These are phyloP conservation scores for Unio pictorum DNA, from an alignment of 2,888 invertebrate genomes.

Conservation along the genomic window DNA sequence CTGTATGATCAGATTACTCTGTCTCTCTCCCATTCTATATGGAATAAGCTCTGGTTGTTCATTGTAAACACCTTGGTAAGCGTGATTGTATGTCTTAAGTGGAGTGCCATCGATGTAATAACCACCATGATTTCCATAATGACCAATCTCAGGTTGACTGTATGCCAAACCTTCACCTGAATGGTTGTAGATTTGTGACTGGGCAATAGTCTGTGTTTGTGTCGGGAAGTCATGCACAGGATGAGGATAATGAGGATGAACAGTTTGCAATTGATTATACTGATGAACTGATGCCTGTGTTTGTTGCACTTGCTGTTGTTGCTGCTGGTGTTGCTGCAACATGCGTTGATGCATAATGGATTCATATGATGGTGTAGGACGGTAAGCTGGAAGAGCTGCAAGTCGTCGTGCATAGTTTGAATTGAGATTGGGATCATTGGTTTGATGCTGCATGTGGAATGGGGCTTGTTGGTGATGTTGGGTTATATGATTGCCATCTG, in stretches of 20 bases:
- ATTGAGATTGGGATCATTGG: constrained; percentile 22
- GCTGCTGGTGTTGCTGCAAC: constrained; percentile 32
- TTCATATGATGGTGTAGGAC: constrained; percentile 95
- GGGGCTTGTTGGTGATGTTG: constrained; percentile 16
- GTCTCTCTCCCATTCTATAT: constrained; percentile 48
- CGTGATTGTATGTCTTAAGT: constrained; percentile 41
- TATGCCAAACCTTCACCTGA: constrained; percentile 39
- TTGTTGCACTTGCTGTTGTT: constrained; percentile 7
- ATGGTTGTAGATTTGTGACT: constrained; percentile 53
- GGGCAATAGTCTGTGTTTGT: constrained; percentile 38
- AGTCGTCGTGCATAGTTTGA: constrained; percentile 47
- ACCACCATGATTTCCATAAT: constrained; percentile 35
- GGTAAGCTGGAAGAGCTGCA: constrained; percentile 69
- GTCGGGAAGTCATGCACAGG: background rate
- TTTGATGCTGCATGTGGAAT: constrained; percentile 12
- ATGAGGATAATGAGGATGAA: no score
- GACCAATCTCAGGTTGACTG: constrained; percentile 39
- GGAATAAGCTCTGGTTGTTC: constrained; percentile 46
- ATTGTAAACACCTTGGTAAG: constrained; percentile 8
- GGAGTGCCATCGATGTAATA: constrained; percentile 56
- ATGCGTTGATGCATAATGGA: constrained; percentile 85
- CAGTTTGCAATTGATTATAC: no score
- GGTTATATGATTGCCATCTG: constrained; percentile 1
- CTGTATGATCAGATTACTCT: constrained; percentile 62
- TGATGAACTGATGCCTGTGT: no score